Percentiles rank a stretch among this genome's conserved stretches.
These are phyloP conservation scores for Meliscaeva auricollis DNA, from an alignment of 2,888 invertebrate genomes.

Conservation along the genomic window DNA sequence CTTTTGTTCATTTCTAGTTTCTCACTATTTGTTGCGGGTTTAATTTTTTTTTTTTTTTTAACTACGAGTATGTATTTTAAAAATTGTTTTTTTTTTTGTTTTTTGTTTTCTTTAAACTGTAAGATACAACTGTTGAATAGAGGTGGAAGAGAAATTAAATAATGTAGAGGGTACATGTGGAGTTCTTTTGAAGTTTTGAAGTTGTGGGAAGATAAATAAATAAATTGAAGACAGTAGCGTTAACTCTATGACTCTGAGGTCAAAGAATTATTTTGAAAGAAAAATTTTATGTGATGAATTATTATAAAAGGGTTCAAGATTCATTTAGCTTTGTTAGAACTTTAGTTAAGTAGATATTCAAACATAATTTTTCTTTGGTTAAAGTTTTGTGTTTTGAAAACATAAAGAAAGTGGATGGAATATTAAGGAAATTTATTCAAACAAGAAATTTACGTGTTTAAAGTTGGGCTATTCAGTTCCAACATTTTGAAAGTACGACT, in stretches of 20 bases:
- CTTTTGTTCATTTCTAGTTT: constrained; percentile 35
- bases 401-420: too few species aligned
- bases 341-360: too few species aligned
- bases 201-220: background rate
- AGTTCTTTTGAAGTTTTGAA: background rate
- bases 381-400: too few species aligned
- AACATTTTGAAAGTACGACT: too few species aligned
- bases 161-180: background rate
- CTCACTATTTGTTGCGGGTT: constrained; percentile 5
- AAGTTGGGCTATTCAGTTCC: too few species aligned
- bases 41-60: background rate
- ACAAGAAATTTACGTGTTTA: too few species aligned
- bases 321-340: background rate
- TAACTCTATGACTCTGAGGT: constrained; percentile 1
- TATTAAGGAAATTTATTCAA: too few species aligned
- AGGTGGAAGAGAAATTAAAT: background rate
- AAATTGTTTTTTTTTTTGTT: background rate
- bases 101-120: too few species aligned
- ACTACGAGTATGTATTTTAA: background rate
- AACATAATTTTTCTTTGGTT: too few species aligned
- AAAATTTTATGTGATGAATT: background rate
- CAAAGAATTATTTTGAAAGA: constrained; percentile 1
- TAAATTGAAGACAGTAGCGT: background rate
- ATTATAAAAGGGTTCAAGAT: background rate
- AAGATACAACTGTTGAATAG: constrained; percentile 16